Evolutionary conservation across 1,140 invertebrate species (phyloP), one percentile per base, ranked within the genome.

Genomic region (Drosophila triauraria): DNA sequence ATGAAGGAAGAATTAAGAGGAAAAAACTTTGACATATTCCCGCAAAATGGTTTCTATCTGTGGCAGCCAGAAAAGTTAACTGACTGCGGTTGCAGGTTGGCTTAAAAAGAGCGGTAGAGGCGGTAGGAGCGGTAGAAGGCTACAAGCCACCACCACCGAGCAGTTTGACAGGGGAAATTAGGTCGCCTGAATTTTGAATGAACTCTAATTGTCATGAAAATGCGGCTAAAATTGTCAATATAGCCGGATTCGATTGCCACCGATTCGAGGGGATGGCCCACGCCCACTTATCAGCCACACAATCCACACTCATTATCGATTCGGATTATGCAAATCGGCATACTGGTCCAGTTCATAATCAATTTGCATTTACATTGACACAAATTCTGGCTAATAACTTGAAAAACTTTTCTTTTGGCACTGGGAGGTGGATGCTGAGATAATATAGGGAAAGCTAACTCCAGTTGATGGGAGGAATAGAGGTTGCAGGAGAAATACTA

Each of bases 141-240:
- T 38, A 42, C 53, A n/a, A 35, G 15, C 4, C 50, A 8, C 13
- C 13, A 35, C 32, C 27, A 12, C 10, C 35, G 40, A 20, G 64
- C 60, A 59, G 58, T 61, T 75, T 78, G 75, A 86, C 75, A 82
- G 54, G 17, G 42, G 23, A 86, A 86, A 87, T 87, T 87, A 70
- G 82, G 82, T 86, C 82, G 69, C 60, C 62, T 87, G 65, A 82
- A 86, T 86, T 72, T 87, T 72, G 83, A 82, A 86, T 86, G 47
- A 87, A 76, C 70, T 87, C 75, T 80, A 86, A 86, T 86, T 86
- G 82, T 87, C 79, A 69, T 72, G 80, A 85, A 56, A 85, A 78
- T 85, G 68, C 53, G 78, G 74, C 76, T 74, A 69, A 84, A 85
- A 81, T 83, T 48, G 47, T 77, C 74, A 77, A 77, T 68, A 69